These are phyloP conservation scores for Orthosia cruda DNA, from an alignment of 2,888 invertebrate genomes.

Conservation along the genomic window DNA sequence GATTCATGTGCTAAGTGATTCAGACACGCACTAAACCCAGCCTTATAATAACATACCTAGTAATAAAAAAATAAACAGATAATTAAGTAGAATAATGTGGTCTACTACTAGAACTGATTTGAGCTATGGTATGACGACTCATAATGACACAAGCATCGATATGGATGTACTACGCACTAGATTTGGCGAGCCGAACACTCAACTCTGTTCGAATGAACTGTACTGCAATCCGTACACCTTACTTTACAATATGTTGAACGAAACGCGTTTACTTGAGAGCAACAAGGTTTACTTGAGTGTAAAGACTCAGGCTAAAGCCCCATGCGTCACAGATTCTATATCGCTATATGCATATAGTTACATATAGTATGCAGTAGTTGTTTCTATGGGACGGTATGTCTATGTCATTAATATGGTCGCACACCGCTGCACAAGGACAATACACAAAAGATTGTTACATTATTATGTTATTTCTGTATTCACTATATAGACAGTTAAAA, in stretches of 20 bases:
- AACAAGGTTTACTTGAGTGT: background rate
- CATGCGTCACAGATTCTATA: constrained; percentile 9
- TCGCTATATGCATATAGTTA: background rate
- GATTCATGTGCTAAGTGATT: constrained; percentile 44
- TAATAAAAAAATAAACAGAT: constrained; percentile 29
- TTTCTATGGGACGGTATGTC: constrained; percentile 6
- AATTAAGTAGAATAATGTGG: constrained; percentile 12
- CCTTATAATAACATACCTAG: constrained; percentile 13
- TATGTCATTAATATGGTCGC: constrained; percentile 26
- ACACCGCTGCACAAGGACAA: constrained; percentile 37
- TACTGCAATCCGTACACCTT: too few relatives aligned
- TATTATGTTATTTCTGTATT: background rate
- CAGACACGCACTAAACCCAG: constrained; percentile 31
- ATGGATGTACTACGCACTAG: too few relatives aligned
- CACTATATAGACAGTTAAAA: background rate
- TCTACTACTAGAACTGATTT: background rate
- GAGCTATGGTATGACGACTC: background rate
- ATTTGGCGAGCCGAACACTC: too few relatives aligned
- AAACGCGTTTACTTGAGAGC: too few relatives aligned
- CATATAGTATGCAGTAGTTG: background rate
- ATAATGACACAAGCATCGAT: background rate
- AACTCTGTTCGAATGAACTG: too few relatives aligned
- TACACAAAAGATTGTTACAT: constrained; percentile 12
- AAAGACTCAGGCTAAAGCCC: background rate
- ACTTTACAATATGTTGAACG: too few relatives aligned